Conservation (phyloP, 2,888 invertebrate genomes). For the Trachelus tabidus region DNA sequence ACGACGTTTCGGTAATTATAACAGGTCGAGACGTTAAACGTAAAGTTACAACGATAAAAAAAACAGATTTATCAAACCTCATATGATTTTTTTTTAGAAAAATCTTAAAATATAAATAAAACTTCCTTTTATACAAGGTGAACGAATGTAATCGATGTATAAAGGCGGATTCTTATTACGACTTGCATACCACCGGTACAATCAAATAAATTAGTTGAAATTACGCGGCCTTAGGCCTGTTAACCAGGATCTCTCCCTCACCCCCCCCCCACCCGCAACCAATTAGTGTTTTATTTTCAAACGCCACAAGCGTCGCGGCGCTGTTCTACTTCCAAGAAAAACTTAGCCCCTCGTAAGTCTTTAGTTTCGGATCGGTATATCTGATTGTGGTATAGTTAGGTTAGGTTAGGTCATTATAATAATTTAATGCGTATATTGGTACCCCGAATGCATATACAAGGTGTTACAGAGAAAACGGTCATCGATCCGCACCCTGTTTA, state of each 20-base stretch:
- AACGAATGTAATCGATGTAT: background rate
- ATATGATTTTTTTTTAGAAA: background rate
- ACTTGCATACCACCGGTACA: conserved; percentile 36
- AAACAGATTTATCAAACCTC: background rate
- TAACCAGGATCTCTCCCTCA: conserved; percentile 28
- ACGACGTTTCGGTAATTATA: conserved; percentile 17
- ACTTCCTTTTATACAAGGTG: background rate
- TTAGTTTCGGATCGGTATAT: background rate
- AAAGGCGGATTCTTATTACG: conserved; percentile 28
- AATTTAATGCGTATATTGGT: background rate
- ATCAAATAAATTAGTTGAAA: conserved; percentile 58
- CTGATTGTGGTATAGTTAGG: background rate
- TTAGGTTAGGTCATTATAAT: background rate
- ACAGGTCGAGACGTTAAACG: background rate
- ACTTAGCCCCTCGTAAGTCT: background rate
- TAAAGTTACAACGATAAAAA: no score
- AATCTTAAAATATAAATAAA: background rate
- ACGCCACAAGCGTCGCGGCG: background rate
- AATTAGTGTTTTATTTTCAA: conserved; percentile 45
- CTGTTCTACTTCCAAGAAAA: background rate
- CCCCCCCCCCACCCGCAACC: conserved; percentile 33
- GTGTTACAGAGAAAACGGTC: background rate
- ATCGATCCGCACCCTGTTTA: background rate
- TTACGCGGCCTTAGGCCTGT: conserved; percentile 41
- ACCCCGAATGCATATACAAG: background rate